Evolutionary conservation across 30 jellyfish, hydroid and myxozoan genomes (phyloP).

Genomic region (Turritopsis dohrnii): DNA sequence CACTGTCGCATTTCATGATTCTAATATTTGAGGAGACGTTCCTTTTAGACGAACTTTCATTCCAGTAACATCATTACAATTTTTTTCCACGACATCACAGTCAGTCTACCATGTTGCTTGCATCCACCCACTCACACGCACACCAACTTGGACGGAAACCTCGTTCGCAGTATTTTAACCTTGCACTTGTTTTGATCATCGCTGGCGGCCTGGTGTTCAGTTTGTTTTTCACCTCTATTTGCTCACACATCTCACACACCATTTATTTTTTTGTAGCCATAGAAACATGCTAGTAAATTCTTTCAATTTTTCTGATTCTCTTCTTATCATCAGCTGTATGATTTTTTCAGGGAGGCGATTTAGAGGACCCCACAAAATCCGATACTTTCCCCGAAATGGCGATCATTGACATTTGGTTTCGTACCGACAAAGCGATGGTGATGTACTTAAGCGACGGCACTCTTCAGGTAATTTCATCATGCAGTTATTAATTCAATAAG

Average conservation of each 20-base stretch:
- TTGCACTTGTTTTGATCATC: background rate
- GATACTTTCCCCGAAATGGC: constrained; percentile 72
- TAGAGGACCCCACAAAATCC: constrained; percentile 42
- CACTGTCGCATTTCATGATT: background rate
- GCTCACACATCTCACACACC: background rate
- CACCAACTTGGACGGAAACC: background rate
- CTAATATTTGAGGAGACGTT: background rate
- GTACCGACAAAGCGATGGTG: constrained; percentile 96
- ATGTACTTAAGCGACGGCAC: constrained; percentile 91
- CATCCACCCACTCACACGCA: background rate
- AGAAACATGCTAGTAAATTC: background rate
- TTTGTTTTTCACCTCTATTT: background rate
- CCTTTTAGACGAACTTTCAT: background rate
- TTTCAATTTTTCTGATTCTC: background rate
- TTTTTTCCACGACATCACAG: background rate
- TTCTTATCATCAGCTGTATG: background rate
- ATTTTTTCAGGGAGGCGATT: constrained; percentile 83
- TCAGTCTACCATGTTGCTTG: background rate
- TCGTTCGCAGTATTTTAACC: background rate
- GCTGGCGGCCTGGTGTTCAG: background rate
- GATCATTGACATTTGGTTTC: constrained; percentile 91
- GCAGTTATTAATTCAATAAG: no score
- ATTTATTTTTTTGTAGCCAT: background rate
- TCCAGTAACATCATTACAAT: background rate
- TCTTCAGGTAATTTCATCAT: constrained; percentile 51